Percentiles rank a stretch among this genome's conserved stretches.
phyloP scores from a whole-genome alignment of 2,113 vertebrate species.

The Stigmatopora nigra region DNA sequence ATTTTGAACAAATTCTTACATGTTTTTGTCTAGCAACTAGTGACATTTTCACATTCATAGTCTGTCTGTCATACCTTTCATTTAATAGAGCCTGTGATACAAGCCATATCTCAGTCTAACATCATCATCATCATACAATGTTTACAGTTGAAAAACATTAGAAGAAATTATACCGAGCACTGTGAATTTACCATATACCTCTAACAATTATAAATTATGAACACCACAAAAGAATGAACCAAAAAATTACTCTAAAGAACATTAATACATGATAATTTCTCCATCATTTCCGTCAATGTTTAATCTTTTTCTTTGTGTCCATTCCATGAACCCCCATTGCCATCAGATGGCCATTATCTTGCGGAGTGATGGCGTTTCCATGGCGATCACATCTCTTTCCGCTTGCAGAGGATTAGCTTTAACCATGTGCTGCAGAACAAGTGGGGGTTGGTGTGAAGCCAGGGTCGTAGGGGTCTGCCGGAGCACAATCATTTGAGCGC shows the following conservation, averaged over 20 bases:
- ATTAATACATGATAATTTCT: neutral
- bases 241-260: neutral
- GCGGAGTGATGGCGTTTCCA: constrained; percentile 34
- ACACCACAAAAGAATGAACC: neutral
- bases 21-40: neutral
- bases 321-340: neutral
- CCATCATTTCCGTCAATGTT: neutral
- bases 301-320: neutral
- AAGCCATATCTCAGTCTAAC: constrained; percentile 5
- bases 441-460: constrained; percentile 24
- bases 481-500: constrained; percentile 57
- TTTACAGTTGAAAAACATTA: constrained; percentile 4
- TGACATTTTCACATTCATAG: neutral
- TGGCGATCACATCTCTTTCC: constrained; percentile 20
- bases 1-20: neutral
- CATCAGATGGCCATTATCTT: constrained; percentile 55
- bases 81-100: neutral
- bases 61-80: neutral
- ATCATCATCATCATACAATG: neutral
- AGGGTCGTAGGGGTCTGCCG: constrained; percentile 38
- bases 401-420: constrained; percentile 16
- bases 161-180: neutral
- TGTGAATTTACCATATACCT: neutral
- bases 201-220: neutral
- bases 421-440: constrained; percentile 14